Base-by-base conservation (phyloP, 2,888 invertebrate species). In the Allophyes oxyacanthae region DNA sequence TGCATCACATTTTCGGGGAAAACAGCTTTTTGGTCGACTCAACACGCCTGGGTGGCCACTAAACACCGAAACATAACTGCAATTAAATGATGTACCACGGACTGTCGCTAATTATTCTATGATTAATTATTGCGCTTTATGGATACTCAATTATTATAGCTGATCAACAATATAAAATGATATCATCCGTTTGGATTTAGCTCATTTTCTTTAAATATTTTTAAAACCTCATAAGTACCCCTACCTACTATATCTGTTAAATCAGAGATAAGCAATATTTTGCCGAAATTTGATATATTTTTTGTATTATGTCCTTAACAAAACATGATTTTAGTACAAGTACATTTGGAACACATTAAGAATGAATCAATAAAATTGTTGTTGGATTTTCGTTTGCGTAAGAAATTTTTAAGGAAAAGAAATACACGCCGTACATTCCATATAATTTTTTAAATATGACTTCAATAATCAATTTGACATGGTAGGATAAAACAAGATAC, bases 1-100 rank as follows among this genome's bases (percentile, higher is more conserved):
- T 82, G 55, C 81, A 63, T 79, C 70, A 79, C 44, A 42, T 71
- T 75, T 78, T 81, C 64, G 71, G 79, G 77, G 84, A 84, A 83
- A 83, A 75, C 73, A 60, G 48, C 11, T 28, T 56, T 65, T 69
- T 64, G 49, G 53, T 57, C 33, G 44, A 58, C 54, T 51, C 49
- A 49, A 56, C 67, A 72, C 69, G 57, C 64, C 62, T 26, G 64
- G 72, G 30, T 72, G 72, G 40, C 10, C 68, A 58, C 67, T 66
- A 70, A 75, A 59, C 45, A 66, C 42, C 42, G 44, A 71, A 63
- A 69, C 42, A 52, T 38, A 45, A 3, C 2, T 41, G 50, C 36
- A 32, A 55, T 60, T 44, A 49, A 49, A 62, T 13, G 54, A 64
- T 61, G 50, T 54, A 20, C 40, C 32, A 57, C 56, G 7, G 9